Evolutionary conservation across 1,140 invertebrate genomes (phyloP).

Genomic region (Thaumatotibia leucotreta): DNA sequence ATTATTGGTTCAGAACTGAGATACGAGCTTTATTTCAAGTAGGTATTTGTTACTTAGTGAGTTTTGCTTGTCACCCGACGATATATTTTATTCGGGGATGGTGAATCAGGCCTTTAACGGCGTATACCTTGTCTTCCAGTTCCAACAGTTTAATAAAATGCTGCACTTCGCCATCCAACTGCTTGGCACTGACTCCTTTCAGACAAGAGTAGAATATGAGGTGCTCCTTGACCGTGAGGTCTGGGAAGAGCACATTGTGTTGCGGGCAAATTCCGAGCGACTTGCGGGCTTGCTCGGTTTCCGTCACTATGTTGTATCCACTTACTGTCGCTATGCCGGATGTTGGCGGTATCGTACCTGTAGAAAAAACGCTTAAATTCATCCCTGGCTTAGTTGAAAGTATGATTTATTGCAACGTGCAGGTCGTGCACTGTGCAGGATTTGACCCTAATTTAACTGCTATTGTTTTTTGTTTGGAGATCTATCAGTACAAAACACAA

Average conservation of each 20-base stretch:
- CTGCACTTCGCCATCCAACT: constrained; percentile 76
- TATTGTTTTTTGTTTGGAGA: too few species aligned
- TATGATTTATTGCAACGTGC: too few species aligned
- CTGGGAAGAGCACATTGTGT: constrained; percentile 95
- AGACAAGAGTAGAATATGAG: constrained; percentile 90
- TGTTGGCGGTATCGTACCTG: constrained; percentile 84
- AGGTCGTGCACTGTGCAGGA: too few species aligned
- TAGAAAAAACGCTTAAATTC: constrained; percentile 14
- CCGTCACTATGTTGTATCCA: constrained; percentile 81
- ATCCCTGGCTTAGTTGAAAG: neutral
- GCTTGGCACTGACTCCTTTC: constrained; percentile 81
- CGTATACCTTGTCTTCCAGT: constrained; percentile 76
- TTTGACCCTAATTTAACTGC: too few species aligned
- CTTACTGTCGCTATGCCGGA: constrained; percentile 81
- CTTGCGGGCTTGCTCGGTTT: constrained; percentile 79
- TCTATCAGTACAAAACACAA: too few species aligned
- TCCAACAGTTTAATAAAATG: constrained; percentile 84
- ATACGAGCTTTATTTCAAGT: too few species aligned
- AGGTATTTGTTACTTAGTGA: too few species aligned
- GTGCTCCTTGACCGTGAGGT: constrained; percentile 94
- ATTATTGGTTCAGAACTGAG: too few species aligned
- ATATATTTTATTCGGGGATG: too few species aligned
- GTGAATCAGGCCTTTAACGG: too few species aligned
- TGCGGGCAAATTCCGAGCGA: constrained; percentile 95
- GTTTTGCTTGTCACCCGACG: too few species aligned